Evolutionary conservation across 2,888 invertebrate species (phyloP), one percentile per base, ranked within the genome.

Genomic region (Epirrhoe tristata): DNA sequence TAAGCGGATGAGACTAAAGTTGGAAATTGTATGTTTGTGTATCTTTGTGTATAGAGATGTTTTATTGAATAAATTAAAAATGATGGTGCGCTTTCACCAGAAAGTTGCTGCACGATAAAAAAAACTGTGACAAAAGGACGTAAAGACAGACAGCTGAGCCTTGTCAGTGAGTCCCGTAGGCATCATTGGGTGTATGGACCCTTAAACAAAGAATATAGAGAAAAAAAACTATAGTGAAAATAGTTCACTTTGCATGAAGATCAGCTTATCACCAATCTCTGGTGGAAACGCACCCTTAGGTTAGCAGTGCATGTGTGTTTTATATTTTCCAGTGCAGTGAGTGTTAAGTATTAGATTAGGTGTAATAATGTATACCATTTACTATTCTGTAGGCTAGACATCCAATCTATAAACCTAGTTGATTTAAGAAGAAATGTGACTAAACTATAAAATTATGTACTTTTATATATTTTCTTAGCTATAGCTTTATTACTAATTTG

Each of bases 1-100:
- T 89, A 90, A 89, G 82, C 74, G 76, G 79, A 79, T 67, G 80
- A 85, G 82, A 88, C 83, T 87, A 86, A 81, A 75, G 74, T 81
- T 77, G 75, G 66, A 77, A 79, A 83, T 77, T 74, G 81, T 82
- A 79, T 80, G 81, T 81, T 70, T 78, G 76, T 77, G 77, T 83
- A 84, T 73, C 77, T 83, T 80, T 78, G 79, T 79, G 75, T 83
- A 79, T 81, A 82, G 75, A 82, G 76, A 80, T 81, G 74, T 81
- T 77, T 51, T 77, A 73, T 78, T 74, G n/a, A 17, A 12, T 58
- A 55, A 61, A 73, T 67, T 70, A 71, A 69, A 72, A 70, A 57
- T 67, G 69, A 67, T 14, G 6, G 48, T 6, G 46, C n/a, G 46
- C 4, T 3, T 46, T 14, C 6, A 16, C 39, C 39, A 43, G 39